Conservation (phyloP, 2,888 invertebrate species). For the Drosophila putrida region DNA sequence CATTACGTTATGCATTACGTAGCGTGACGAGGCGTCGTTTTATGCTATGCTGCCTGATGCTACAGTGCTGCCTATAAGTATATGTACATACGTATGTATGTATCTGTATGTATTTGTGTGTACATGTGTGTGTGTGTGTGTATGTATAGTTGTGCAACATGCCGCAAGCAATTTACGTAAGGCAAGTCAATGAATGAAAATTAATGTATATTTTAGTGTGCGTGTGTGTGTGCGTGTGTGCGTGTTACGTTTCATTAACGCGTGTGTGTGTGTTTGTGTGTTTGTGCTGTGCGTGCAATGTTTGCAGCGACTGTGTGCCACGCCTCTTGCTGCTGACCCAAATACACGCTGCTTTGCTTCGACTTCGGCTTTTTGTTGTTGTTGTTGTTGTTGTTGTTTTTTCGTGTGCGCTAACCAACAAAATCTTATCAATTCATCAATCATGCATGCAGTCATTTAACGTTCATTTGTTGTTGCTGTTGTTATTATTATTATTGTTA, state of each 20-base stretch:
- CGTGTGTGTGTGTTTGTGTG: constrained; percentile 31
- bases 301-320: constrained; percentile 50
- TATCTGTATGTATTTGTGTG: constrained; percentile 12
- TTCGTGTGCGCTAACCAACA: constrained; percentile 23
- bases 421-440: constrained; percentile 76
- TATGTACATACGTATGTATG: constrained; percentile 8
- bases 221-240: constrained; percentile 14
- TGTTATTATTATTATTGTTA: constrained; percentile 31
- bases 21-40: constrained; percentile 34
- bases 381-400: background rate
- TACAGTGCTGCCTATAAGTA: constrained; percentile 7
- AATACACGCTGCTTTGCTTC: constrained; percentile 40
- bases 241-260: constrained; percentile 17
- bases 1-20: constrained; percentile 51
- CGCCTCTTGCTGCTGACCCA: constrained; percentile 66
- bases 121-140: constrained; percentile 19
- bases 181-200: constrained; percentile 49
- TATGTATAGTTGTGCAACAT: constrained; percentile 41
- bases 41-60: constrained; percentile 6
- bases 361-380: constrained; percentile 17
- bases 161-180: constrained; percentile 50
- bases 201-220: constrained; percentile 18
- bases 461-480: constrained; percentile 37
- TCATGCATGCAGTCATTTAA: constrained; percentile 76
- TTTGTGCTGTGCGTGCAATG: constrained; percentile 58